Percentiles rank a stretch among this genome's conserved stretches.
Conservation (phyloP, 2,797 vertebrate genomes). For the Alfaro cultratus region DNA sequence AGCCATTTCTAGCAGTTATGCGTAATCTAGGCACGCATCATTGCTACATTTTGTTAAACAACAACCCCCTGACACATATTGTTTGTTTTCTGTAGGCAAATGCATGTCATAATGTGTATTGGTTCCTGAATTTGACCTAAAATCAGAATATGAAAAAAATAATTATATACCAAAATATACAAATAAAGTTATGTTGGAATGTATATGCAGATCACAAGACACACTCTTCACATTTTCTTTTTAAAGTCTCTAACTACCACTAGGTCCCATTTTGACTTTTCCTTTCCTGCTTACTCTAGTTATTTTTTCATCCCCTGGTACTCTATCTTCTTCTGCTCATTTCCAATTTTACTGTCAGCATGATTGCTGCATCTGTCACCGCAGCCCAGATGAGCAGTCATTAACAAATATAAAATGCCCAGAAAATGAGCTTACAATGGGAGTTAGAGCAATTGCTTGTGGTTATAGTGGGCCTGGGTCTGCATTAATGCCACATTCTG, state of each 20-base stretch:
- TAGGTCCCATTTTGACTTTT: neutral
- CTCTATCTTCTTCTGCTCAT: neutral
- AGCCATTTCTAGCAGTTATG: neutral
- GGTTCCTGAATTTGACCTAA: neutral
- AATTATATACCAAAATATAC: neutral
- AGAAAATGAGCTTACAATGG: conserved; percentile 16
- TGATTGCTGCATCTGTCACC: neutral
- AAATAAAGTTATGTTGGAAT: neutral
- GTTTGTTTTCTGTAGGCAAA: neutral
- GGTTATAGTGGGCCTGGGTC: conserved; percentile 29
- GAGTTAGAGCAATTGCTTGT: conserved; percentile 47
- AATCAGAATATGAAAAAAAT: neutral
- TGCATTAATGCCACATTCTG: conserved; percentile 52
- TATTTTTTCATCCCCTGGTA: neutral
- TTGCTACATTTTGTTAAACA: neutral
- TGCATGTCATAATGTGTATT: neutral
- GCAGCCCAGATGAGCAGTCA: conserved; percentile 22
- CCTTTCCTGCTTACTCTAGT: neutral
- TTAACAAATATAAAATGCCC: neutral
- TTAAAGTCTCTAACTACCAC: neutral
- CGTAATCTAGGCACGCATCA: neutral
- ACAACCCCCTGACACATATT: neutral
- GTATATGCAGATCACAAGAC: neutral
- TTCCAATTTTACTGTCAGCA: conserved; percentile 4
- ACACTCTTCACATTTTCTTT: neutral